phyloP scores from a whole-genome alignment of 2,113 vertebrate species.

The Prietella phreatophila region DNA sequence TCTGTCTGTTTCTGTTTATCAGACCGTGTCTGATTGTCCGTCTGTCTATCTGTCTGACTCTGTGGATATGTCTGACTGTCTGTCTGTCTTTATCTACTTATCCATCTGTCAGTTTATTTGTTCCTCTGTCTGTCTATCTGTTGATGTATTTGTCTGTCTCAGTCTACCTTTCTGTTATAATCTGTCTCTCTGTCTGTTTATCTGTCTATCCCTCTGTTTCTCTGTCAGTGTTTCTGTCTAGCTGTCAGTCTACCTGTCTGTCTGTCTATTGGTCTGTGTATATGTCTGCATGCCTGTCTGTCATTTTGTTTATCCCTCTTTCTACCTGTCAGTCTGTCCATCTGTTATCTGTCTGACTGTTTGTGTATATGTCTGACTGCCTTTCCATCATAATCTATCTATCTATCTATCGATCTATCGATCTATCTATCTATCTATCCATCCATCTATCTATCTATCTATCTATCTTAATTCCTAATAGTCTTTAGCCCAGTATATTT shows the following conservation, averaged over 20 bases:
- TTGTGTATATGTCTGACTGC: background rate
- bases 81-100: background rate
- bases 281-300: background rate
- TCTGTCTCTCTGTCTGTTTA: background rate
- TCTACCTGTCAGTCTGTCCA: background rate
- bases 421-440: background rate
- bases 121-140: background rate
- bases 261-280: background rate
- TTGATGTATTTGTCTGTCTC: too few relatives aligned
- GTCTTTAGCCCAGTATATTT: background rate
- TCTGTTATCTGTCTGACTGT: background rate
- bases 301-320: background rate
- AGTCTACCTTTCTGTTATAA: background rate
- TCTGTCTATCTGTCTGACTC: background rate
- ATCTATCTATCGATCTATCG: background rate
- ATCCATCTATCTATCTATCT: background rate
- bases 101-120: background rate
- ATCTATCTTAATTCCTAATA: background rate
- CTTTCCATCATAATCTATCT: too few relatives aligned
- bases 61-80: too few relatives aligned
- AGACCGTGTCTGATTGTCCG: background rate
- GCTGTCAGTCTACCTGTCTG: background rate
- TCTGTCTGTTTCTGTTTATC: background rate
- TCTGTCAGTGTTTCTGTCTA: background rate
- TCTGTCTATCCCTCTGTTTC: background rate